Evolutionary conservation across 2,113 vertebrate genomes (phyloP).

Genomic region (Calyptomena viridis): DNA sequence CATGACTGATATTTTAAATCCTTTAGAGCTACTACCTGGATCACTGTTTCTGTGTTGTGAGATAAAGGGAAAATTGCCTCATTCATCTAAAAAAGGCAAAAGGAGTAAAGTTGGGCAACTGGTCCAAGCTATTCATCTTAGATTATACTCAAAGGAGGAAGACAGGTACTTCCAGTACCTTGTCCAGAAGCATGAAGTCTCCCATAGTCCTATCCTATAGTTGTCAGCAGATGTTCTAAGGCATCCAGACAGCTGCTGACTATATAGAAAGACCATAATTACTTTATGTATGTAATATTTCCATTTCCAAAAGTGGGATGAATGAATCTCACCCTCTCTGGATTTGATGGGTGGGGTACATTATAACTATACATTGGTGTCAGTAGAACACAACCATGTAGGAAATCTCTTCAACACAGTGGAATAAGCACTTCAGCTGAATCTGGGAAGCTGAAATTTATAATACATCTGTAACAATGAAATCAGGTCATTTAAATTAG

Average conservation of each 20-base stretch:
- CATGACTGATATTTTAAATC: fast-evolving
- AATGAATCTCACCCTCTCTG: not conserved
- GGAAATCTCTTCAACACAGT: not conserved
- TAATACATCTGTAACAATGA: not conserved
- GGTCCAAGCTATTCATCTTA: not conserved
- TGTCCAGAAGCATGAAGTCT: not conserved
- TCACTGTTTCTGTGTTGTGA: not conserved
- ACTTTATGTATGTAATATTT: not conserved
- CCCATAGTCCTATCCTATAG: not conserved
- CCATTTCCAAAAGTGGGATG: not conserved
- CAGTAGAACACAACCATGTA: not conserved
- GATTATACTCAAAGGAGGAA: not conserved
- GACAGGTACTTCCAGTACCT: not conserved
- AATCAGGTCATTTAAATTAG: not conserved
- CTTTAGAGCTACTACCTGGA: not conserved
- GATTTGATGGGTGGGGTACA: fast-evolving
- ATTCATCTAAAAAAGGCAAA: not conserved
- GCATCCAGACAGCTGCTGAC: not conserved
- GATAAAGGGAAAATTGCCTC: not conserved
- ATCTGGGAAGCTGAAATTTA: not conserved
- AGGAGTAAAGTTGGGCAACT: not conserved
- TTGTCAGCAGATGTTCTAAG: not conserved
- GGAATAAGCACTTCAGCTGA: not conserved
- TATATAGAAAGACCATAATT: not conserved
- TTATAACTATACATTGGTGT: not conserved